phyloP scores from a whole-genome alignment of 2,113 vertebrate species.

The Camelus bactrianus region DNA sequence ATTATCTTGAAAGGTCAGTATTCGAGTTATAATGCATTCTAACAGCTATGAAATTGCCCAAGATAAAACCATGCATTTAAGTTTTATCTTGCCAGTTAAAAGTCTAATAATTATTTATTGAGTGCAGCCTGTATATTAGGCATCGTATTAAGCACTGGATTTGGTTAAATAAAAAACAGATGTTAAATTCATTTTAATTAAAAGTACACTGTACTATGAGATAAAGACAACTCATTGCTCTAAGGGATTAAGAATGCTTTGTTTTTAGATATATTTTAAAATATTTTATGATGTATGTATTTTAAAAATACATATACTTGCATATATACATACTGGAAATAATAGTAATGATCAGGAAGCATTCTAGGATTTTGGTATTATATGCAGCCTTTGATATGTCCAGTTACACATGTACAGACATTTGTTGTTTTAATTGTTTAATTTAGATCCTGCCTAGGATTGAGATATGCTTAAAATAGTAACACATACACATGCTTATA shows the following conservation, averaged over 20 bases:
- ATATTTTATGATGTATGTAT: conserved; percentile 7
- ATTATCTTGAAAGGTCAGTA: conserved; percentile 2
- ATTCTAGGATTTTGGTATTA: background rate
- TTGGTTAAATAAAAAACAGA: conserved; percentile 59
- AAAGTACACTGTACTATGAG: background rate
- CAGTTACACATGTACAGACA: background rate
- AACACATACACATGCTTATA: background rate
- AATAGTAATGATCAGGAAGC: background rate
- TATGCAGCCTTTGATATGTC: background rate
- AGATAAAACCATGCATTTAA: conserved; percentile 21
- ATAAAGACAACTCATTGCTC: background rate
- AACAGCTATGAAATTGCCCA: conserved; percentile 28
- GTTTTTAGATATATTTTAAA: conserved; percentile 19
- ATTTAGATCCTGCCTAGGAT: conserved; percentile 9
- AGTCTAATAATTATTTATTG: background rate
- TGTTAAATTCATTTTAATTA: conserved; percentile 15
- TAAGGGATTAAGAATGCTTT: conserved; percentile 33
- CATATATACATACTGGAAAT: background rate
- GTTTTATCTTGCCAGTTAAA: conserved; percentile 51
- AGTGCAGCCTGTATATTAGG: background rate
- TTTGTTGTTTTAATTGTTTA: background rate
- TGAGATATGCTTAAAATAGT: conserved; percentile 36
- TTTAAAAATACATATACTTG: background rate
- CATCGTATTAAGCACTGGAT: background rate
- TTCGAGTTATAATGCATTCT: background rate